phyloP scores from a whole-genome alignment of 2,113 vertebrate species.

The Oreotrochilus melanogaster region DNA sequence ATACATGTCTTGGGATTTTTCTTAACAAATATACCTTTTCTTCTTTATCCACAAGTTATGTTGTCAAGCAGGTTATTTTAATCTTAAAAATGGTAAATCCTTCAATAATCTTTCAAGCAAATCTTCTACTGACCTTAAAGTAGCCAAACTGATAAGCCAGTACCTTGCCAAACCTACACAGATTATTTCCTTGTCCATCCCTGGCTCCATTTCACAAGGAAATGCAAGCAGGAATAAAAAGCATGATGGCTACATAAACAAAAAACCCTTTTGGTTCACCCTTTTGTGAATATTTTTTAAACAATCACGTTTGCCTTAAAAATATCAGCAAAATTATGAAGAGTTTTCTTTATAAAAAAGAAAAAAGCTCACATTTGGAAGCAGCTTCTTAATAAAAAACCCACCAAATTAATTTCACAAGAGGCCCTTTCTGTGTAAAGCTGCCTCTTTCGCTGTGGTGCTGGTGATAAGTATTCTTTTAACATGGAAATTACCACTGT shows the following conservation, averaged over 20 bases:
- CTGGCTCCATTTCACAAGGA: neutral
- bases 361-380: constrained; percentile 46
- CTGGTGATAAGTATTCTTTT: constrained; percentile 79
- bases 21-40: neutral
- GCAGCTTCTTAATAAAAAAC: constrained; percentile 70
- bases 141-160: neutral
- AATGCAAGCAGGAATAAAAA: neutral
- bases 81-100: neutral
- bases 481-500: constrained; percentile 79
- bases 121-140: neutral
- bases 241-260: neutral
- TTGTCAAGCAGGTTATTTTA: neutral
- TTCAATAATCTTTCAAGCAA: neutral
- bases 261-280: neutral
- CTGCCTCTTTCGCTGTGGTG: constrained; percentile 74
- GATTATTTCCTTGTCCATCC: neutral
- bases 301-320: neutral
- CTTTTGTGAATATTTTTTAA: neutral
- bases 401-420: constrained; percentile 78
- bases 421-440: constrained; percentile 76
- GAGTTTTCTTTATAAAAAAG: neutral
- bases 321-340: neutral
- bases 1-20: neutral
- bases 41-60: neutral
- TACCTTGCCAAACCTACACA: neutral